phyloP scores from a whole-genome alignment of 2,797 vertebrate genomes.

The Neomorphus geoffroyi region DNA sequence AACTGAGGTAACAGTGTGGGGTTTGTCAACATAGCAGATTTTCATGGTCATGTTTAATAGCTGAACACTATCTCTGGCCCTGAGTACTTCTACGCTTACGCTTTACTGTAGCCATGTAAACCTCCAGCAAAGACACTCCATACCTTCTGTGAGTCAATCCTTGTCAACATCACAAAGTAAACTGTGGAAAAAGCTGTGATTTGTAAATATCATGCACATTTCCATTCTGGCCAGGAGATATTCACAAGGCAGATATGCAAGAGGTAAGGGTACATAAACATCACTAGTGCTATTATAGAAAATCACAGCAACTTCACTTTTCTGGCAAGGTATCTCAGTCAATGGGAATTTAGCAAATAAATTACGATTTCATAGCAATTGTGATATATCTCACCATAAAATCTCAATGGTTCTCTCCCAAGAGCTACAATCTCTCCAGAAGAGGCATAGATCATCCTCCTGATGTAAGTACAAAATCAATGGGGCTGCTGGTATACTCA shows the following conservation, averaged over 20 bases:
- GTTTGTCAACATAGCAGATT: not conserved
- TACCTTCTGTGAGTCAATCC: not conserved
- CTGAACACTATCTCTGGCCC: not conserved
- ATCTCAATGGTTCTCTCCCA: conserved; percentile 10
- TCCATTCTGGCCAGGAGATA: not conserved
- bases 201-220: not conserved
- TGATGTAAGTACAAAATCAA: conserved; percentile 63
- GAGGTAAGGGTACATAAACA: not conserved
- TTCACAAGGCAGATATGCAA: not conserved
- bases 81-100: not conserved
- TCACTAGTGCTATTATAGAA: not conserved
- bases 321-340: not conserved
- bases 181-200: not conserved
- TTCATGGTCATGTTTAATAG: not conserved
- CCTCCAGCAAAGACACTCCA: not conserved
- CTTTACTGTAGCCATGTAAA: not conserved
- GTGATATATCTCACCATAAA: conserved; percentile 25
- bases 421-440: conserved; percentile 13
- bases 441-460: conserved; percentile 40
- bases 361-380: conserved; percentile 35
- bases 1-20: not conserved
- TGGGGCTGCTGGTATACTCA: conserved; percentile 22
- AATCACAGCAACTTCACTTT: conserved; percentile 7
- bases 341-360: conserved; percentile 41
- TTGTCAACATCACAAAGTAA: not conserved